Evolutionary conservation across 1,140 invertebrate species (phyloP).

Genomic region (Euura lappo): DNA sequence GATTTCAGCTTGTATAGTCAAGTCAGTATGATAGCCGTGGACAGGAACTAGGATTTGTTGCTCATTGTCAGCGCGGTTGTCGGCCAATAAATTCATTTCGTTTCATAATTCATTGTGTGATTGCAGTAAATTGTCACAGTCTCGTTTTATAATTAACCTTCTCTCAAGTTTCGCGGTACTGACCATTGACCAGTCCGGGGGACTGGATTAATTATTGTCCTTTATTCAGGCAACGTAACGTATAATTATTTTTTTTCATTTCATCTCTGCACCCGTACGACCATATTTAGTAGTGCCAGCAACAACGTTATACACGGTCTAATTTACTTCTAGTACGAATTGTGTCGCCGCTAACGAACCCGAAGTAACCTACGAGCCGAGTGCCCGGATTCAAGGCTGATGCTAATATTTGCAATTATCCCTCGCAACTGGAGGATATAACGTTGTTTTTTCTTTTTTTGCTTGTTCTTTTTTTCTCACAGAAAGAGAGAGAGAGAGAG

Average conservation of each 20-base stretch:
- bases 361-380: not conserved
- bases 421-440: too few relatives aligned
- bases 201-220: conserved; percentile 1
- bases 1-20: too few relatives aligned
- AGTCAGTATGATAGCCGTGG: not conserved
- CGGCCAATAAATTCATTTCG: not conserved
- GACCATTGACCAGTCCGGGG: too few relatives aligned
- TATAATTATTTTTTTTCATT: not conserved
- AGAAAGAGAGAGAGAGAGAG: too few relatives aligned
- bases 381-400: too few relatives aligned
- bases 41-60: not conserved
- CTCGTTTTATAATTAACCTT: not conserved
- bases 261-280: not conserved
- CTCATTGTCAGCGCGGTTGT: not conserved
- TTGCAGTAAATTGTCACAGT: not conserved
- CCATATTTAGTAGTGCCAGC: not conserved
- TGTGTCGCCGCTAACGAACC: not conserved
- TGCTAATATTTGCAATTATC: too few relatives aligned
- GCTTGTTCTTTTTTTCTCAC: too few relatives aligned
- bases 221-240: not conserved
- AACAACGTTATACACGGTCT: not conserved
- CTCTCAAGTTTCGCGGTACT: not conserved
- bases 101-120: not conserved
- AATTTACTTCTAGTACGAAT: conserved; percentile 1
- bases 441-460: too few relatives aligned